phyloP scores from a whole-genome alignment of 2,888 invertebrate species.

The Neria commutata region DNA sequence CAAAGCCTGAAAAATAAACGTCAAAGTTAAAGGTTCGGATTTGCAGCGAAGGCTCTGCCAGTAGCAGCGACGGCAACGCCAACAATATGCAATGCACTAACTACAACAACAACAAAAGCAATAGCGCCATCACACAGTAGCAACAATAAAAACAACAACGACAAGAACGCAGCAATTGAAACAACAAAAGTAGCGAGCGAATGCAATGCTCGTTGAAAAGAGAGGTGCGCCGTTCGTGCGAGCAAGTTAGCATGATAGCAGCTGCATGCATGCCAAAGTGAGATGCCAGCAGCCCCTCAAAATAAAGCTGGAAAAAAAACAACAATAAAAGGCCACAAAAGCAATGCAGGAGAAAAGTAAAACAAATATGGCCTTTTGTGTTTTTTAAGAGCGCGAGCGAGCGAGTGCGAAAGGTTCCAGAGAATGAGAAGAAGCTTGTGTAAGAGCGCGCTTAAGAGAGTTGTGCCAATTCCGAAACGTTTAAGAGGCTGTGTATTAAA shows the following conservation, averaged over 20 bases:
- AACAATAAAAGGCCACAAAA: constrained; percentile 10
- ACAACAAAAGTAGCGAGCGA: constrained; percentile 4
- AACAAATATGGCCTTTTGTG: too few species aligned
- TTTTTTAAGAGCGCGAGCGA: too few species aligned
- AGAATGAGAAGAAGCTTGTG: not conserved
- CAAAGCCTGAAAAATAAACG: constrained; percentile 30
- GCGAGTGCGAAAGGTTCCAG: not conserved
- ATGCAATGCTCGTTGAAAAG: too few species aligned
- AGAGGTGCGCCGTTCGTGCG: too few species aligned
- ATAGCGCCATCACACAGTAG: constrained; percentile 1
- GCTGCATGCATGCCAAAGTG: constrained; percentile 25
- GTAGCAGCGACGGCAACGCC: constrained; percentile 4
- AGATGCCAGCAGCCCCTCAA: constrained; percentile 28
- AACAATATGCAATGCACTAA: constrained; percentile 20
- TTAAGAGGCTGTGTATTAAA: too few species aligned
- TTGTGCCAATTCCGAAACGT: not conserved
- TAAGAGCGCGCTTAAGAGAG: not conserved
- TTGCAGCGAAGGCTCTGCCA: not conserved
- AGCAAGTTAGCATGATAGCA: constrained; percentile 39
- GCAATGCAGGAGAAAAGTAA: constrained; percentile 1
- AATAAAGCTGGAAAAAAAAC: constrained; percentile 23
- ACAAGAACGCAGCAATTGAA: constrained; percentile 12
- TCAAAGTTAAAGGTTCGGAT: not conserved
- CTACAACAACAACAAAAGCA: constrained; percentile 29
- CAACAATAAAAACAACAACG: constrained; percentile 25